Evolutionary conservation across 2,113 vertebrate species (phyloP).

Genomic region (Cynoglossus semilaevis): DNA sequence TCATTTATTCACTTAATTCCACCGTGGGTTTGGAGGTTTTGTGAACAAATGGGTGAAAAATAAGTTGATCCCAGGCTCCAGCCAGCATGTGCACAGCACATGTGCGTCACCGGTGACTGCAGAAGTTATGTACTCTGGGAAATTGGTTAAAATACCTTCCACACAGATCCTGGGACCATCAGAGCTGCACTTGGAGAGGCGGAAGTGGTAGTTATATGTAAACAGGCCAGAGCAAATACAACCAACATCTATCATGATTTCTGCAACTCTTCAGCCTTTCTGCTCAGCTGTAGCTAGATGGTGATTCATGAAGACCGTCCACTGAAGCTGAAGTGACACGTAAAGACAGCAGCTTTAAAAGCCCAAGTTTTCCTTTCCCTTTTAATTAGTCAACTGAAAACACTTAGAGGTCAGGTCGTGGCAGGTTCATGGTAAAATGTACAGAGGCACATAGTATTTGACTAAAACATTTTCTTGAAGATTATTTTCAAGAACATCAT

Average conservation of each 20-base stretch:
- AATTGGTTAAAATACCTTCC: conserved; percentile 44
- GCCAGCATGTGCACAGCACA: conserved; percentile 47
- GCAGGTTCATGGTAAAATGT: too few relatives aligned
- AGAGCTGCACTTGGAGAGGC: background rate
- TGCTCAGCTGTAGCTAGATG: conserved; percentile 15
- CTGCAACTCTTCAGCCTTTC: conserved; percentile 8
- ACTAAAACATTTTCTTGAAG: too few relatives aligned
- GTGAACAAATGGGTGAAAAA: conserved; percentile 18
- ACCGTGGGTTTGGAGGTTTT: background rate
- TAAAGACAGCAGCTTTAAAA: conserved; percentile 1
- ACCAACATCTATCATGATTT: conserved; percentile 13
- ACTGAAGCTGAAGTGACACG: conserved; percentile 2
- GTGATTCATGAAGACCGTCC: background rate
- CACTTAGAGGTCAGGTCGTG: background rate
- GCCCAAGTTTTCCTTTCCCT: background rate
- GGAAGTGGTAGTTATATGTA: background rate
- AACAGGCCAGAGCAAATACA: conserved; percentile 4
- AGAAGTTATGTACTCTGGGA: conserved; percentile 49
- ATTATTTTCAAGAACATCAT: too few relatives aligned
- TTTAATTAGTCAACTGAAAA: background rate
- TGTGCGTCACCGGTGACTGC: conserved; percentile 27
- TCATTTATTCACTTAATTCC: conserved; percentile 2
- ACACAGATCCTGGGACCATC: conserved; percentile 22
- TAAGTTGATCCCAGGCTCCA: conserved; percentile 28
- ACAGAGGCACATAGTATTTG: too few relatives aligned